Evolutionary conservation across 1,140 invertebrate species (phyloP).

Genomic region (Temnothorax nylanderi): DNA sequence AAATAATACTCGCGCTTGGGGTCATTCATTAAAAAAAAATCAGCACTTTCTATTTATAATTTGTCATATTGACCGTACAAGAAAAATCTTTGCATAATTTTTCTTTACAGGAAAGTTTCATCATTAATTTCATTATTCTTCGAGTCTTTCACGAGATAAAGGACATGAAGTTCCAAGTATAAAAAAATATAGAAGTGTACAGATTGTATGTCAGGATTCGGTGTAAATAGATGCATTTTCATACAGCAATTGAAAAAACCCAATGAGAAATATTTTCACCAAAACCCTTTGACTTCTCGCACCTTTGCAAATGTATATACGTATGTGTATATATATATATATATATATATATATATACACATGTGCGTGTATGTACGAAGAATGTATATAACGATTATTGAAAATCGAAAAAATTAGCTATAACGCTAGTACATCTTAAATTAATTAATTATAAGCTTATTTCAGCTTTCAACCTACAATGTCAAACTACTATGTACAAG

Average conservation of each 20-base stretch:
- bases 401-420: constrained; percentile 14
- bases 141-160: not conserved
- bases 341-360: too few species aligned
- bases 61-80: not conserved
- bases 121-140: not conserved
- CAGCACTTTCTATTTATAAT: not conserved
- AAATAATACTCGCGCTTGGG: not conserved
- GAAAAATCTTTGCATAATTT: not conserved
- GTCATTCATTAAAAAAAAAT: constrained; percentile 7
- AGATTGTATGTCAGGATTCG: not conserved
- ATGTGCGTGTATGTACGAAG: not conserved
- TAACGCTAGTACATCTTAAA: too few species aligned
- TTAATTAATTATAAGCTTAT: too few species aligned
- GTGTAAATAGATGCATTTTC: not conserved
- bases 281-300: not conserved
- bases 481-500: not conserved
- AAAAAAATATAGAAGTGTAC: not conserved
- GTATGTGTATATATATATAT: too few species aligned
- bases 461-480: too few species aligned
- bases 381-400: constrained; percentile 23
- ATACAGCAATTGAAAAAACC: not conserved
- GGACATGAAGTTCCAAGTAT: not conserved
- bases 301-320: constrained; percentile 23
- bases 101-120: not conserved
- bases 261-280: not conserved